A percentile compares a stretch with the other conserved stretches of the same genome.
Conservation (phyloP, 1,140 invertebrate species). For the Trichomalopsis sarcophagae region DNA sequence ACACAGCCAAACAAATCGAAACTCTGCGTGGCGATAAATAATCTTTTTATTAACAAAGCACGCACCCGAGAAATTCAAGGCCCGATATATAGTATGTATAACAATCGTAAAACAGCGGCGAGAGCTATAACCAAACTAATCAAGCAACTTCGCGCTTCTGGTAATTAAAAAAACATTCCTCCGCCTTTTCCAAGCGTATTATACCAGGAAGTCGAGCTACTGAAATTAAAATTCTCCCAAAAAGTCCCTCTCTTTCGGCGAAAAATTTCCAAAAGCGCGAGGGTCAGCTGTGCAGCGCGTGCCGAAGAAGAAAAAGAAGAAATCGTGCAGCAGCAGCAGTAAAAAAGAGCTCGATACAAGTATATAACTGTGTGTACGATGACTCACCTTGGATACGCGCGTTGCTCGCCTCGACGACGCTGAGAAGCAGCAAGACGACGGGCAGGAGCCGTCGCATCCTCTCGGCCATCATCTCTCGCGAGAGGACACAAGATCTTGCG, state of each 20-base stretch:
- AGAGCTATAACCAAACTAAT: neutral
- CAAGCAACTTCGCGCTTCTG: neutral
- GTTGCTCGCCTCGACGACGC: slow-evolving; percentile 57
- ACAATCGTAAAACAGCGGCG: neutral
- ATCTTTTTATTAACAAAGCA: neutral
- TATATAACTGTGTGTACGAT: slow-evolving; percentile 5
- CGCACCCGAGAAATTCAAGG: neutral
- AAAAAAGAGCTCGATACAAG: neutral
- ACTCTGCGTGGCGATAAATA: neutral
- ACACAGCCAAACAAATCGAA: neutral
- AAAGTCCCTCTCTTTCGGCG: neutral
- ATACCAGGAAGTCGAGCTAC: neutral
- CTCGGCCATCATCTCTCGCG: neutral
- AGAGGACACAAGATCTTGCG: neutral
- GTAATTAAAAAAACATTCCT: neutral
- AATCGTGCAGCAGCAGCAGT: neutral
- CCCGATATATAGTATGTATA: neutral
- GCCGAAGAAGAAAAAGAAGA: neutral
- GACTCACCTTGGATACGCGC: slow-evolving; percentile 65
- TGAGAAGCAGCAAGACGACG: neutral
- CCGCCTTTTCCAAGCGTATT: neutral
- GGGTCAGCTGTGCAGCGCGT: no score
- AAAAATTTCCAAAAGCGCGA: neutral
- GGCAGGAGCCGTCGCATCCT: neutral
- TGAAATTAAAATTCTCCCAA: neutral